These are phyloP conservation scores for Crotalus tigris DNA, from an alignment of 2,113 vertebrate genomes.

Conservation along the genomic window DNA sequence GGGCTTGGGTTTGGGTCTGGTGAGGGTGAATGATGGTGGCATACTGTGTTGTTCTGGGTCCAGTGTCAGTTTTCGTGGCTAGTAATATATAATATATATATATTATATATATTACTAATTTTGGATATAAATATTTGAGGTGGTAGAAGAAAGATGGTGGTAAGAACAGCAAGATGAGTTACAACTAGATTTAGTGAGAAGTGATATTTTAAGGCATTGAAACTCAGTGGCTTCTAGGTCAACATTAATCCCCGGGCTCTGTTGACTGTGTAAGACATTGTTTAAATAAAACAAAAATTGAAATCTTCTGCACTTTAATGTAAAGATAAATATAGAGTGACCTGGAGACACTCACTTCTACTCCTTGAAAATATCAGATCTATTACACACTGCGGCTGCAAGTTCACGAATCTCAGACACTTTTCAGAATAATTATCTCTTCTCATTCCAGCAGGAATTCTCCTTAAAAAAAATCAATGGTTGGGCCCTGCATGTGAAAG, in stretches of 20 bases:
- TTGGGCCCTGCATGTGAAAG: neutral
- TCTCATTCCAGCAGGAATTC: neutral
- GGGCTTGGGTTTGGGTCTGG: too few species aligned
- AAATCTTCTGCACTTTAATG: neutral
- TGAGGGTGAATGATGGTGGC: too few species aligned
- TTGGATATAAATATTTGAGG: neutral
- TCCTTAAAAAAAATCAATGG: neutral
- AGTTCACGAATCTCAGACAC: neutral
- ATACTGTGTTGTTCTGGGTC: too few species aligned
- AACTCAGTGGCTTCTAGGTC: neutral
- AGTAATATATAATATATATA: neutral
- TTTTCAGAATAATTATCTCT: neutral
- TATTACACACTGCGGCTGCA: neutral
- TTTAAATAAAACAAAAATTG: constrained; percentile 2
- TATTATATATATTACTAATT: too few species aligned
- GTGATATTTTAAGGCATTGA: neutral
- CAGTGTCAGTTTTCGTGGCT: too few species aligned
- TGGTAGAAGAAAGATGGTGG: neutral
- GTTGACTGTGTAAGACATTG: neutral
- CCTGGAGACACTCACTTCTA: neutral
- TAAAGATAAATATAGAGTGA: constrained; percentile 2
- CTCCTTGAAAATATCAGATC: neutral
- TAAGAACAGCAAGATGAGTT: neutral
- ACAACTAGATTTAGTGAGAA: neutral
- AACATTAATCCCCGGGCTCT: neutral